Evolutionary conservation across 1,140 invertebrate species (phyloP).

Genomic region (Bicyclus anynana): DNA sequence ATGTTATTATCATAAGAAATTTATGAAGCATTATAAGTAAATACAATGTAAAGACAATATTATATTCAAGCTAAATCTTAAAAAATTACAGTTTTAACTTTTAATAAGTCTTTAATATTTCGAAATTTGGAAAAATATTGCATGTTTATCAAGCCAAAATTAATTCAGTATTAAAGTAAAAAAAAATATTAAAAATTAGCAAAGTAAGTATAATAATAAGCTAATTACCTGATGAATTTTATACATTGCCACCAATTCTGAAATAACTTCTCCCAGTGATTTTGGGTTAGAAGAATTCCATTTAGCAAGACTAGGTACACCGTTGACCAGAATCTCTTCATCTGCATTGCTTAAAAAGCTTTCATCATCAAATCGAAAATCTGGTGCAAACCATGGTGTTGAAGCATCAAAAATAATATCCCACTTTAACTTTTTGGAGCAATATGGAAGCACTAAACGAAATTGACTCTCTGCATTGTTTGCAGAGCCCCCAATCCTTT

Average conservation of each 20-base stretch:
- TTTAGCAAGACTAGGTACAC: conserved; percentile 77
- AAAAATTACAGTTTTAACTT: too few relatives aligned
- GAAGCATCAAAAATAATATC: conserved; percentile 65
- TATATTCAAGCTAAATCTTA: too few relatives aligned
- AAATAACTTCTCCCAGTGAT: conserved; percentile 75
- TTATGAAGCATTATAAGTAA: too few relatives aligned
- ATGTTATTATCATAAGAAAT: too few relatives aligned
- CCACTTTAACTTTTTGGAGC: conserved; percentile 69
- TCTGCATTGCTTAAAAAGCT: conserved; percentile 76
- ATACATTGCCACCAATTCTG: conserved; percentile 75
- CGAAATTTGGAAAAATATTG: too few relatives aligned
- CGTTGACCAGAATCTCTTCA: conserved; percentile 60
- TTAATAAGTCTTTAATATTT: too few relatives aligned
- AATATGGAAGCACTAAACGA: conserved; percentile 64
- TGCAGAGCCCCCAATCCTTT: conserved; percentile 45
- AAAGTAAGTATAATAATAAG: neutral
- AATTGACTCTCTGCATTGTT: conserved; percentile 54
- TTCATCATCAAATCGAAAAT: conserved; percentile 78
- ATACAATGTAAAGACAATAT: too few relatives aligned
- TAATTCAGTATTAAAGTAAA: too few relatives aligned
- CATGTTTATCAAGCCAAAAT: too few relatives aligned
- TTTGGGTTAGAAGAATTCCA: conserved; percentile 77
- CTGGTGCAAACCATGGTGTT: conserved; percentile 67
- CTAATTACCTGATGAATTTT: conserved; percentile 75
- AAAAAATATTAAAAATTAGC: too few relatives aligned